Base-by-base conservation (phyloP, 2,888 invertebrate species). In the Cotesia congregata region DNA sequence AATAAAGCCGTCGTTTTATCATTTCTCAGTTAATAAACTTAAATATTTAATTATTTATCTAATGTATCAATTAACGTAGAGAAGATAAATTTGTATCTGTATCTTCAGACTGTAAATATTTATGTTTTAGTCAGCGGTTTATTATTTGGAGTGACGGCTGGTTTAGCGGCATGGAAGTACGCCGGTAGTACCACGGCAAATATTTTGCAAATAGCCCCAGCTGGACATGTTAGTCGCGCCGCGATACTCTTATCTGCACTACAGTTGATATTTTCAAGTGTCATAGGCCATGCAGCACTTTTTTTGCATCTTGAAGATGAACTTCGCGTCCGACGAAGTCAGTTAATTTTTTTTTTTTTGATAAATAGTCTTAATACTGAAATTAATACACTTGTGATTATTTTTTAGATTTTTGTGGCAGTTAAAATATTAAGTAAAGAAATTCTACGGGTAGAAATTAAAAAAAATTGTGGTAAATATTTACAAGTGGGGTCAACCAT, bases 241-340 rank as follows among this genome's bases (percentile, higher is more conserved):
- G 93, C 95, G 73, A 92, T 96, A 2, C 90, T 95, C 39, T 90
- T 97, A 40, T 94, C 96, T 61, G 94, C 95, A 0, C 83, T 95
- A 38, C 96, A 96, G 86, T 91, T 96, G 0, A 94, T 94, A 82
- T 90, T 96, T 64, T 95, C 95, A 3, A 94, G 94, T 80, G 95
- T 94, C 0, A 93, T 96, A 3, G 93, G 95, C 6, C 94, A 94
- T 84, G 95, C 95, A 0, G 94, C 96, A 0, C 91, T 97, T 20
- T 95, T 95, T 86, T 94, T 96, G 85, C 95, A 97, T 82, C 89
- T 97, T 59, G 97, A 97, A 87, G 95, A 96, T 82, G 90, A 92
- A 72, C 90, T 96, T 15, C 92, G 91, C 38, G 92, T 97, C 77
- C 93, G 95, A 0, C 92, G 93, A 91, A 91, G 97, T 96, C 90